Evolutionary conservation across 2,113 vertebrate genomes (phyloP).

Genomic region (Rousettus leschenaultii): DNA sequence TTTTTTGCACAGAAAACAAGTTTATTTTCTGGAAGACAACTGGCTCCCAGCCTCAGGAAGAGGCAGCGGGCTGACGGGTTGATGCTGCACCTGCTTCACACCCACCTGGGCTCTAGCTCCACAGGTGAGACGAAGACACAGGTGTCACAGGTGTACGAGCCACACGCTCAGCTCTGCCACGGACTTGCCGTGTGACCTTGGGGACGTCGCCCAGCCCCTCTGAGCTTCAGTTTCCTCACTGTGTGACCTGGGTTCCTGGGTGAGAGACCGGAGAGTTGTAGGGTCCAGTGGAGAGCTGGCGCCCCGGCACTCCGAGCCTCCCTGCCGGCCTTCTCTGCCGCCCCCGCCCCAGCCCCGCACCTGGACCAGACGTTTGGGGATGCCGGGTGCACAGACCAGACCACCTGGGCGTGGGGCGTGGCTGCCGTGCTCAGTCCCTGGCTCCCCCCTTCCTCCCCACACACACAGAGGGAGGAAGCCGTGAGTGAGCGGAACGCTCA

Average conservation of each 20-base stretch:
- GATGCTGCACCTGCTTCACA: background rate
- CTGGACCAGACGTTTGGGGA: rapidly evolving
- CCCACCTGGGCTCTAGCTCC: background rate
- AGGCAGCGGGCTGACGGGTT: rapidly evolving
- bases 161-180: background rate
- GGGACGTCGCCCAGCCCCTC: background rate
- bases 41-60: background rate
- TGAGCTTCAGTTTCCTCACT: background rate
- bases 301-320: rapidly evolving
- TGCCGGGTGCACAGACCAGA: background rate
- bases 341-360: rapidly evolving
- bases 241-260: background rate
- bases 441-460: too few species aligned
- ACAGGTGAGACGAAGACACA: rapidly evolving
- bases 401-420: background rate
- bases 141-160: rapidly evolving
- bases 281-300: rapidly evolving
- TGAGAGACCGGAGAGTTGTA: rapidly evolving
- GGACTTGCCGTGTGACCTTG: background rate
- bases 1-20: background rate
- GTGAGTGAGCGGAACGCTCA: rapidly evolving
- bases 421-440: too few species aligned
- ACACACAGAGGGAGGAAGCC: too few species aligned
- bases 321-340: background rate
- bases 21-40: background rate